A percentile compares a stretch with the other conserved stretches of the same genome.
Evolutionary conservation across 2,113 vertebrate genomes (phyloP).

Genomic region (Menura novaehollandiae): DNA sequence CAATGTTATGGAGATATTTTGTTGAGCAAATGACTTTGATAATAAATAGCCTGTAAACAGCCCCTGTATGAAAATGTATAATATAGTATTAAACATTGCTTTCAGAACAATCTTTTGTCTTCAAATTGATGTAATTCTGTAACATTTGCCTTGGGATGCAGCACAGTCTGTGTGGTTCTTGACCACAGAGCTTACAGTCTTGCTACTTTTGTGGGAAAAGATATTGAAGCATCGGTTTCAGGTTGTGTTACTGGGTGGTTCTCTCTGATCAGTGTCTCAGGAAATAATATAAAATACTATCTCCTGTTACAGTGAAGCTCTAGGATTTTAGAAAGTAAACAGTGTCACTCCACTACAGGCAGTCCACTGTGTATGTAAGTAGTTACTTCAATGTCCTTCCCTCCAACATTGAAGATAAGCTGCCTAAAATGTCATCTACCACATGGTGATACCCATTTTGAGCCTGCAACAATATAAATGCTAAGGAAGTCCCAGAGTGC

Average conservation of each 20-base stretch:
- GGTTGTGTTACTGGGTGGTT: background rate
- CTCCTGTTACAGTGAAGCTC: background rate
- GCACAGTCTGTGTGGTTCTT: background rate
- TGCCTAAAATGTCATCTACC: slow-evolving; percentile 45
- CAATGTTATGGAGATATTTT: background rate
- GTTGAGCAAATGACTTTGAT: background rate
- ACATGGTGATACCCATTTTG: slow-evolving; percentile 45
- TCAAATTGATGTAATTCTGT: background rate
- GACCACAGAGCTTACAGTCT: background rate
- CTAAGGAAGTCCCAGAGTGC: slow-evolving; percentile 39
- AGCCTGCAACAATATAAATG: slow-evolving; percentile 50
- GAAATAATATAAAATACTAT: background rate
- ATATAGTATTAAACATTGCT: background rate
- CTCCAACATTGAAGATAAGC: background rate
- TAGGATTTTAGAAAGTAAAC: background rate
- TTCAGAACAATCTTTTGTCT: background rate
- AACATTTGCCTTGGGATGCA: background rate
- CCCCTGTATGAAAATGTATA: background rate
- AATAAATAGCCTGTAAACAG: background rate
- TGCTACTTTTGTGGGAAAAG: background rate
- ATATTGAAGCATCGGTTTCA: background rate
- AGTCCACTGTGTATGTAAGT: background rate
- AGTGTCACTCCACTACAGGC: background rate
- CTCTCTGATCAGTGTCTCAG: background rate
- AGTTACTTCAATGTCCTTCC: slow-evolving; percentile 6